Base-by-base conservation (phyloP, 1,140 invertebrate species). In the Diploscapter pachys region DNA sequence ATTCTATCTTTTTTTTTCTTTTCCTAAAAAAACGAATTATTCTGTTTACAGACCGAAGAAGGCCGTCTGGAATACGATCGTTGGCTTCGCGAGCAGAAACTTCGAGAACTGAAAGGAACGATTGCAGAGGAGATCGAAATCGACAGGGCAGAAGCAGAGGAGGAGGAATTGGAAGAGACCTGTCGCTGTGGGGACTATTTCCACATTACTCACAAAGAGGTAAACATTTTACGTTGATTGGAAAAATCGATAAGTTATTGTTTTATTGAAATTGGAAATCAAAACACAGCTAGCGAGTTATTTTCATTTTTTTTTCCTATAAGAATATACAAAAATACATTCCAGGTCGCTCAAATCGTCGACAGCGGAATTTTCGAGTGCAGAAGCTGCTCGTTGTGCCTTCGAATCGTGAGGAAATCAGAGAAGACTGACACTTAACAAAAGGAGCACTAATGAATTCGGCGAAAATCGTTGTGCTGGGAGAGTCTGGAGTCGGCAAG, bases 401-500 rank as follows among this genome's bases (percentile, higher is more conserved):
- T 78, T 2, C 63, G 77, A 73, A 62, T 77, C 71, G 54, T 54
- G 11, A 68, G 57, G 57, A 6, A n/a, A 51, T 48, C 9, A 52
- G 13, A 68, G 66, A 64, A 73, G 50, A 68, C 56, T 50, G n/a
- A 31, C 31, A 31, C 31, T 31, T 31, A 31, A 31, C 31, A 31
- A 31, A 31, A 31, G 31, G 31, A 31, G 31, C 31, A 31, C 31
- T 31, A 56, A 77, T 59, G 74, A 71, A 48, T 4, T 78, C 77
- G 11, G 62, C 68, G 11, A 78, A 78, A 63, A 78, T 78, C 65
- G 31, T 78, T 3, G 77, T 78, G n/a, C 71, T 78, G 4, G 77
- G 77, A 63, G 77, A 78, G n/a, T 63, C 67, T 2, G 77, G 75
- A 4, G 77, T 78, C 13, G 77, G 77, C 5, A 78, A 78, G 51